Evolutionary conservation across 2,797 vertebrate genomes (phyloP), one percentile per base, ranked within the genome.

Genomic region (Oryzias sinensis): DNA sequence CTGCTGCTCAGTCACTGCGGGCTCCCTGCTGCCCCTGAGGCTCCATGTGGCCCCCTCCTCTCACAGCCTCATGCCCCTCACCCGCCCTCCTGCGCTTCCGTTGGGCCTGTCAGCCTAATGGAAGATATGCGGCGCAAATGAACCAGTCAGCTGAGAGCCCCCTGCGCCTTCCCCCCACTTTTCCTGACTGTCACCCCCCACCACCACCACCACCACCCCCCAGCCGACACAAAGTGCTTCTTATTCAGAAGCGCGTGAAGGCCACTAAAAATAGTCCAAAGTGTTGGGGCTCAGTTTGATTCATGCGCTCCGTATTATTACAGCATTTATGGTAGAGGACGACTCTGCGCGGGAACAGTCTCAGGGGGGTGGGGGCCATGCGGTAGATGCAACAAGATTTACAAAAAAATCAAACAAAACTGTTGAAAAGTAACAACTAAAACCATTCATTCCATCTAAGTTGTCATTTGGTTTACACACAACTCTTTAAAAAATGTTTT

Each of bases 161-260:
- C 68, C 48, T 46, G 64, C 56, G 5, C 65, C 71, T 43, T 51
- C 42, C 49, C 56, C 41, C 40, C 7, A 9, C 8, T 33, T 11
- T 33, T 33, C 8, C 7, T 33, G 29, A 2, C 29, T 7, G 29
- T 51, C 66, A 62, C 50, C 63, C 49, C 62, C 54, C 65, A 46
- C 51, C 33, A 1, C 18, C 18, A 1, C 18, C 18, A 24, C 53
- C 65, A 57, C 56, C 62, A 44, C 62, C 55, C 65, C 58, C 52
- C 44, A 24, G 1, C 50, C 8, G 11, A 77, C 74, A 87, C 84
- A 86, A 84, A 84, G 82, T 82, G 63, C 54, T 71, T 55, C 70
- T 87, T 84, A 68, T 77, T 56, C 53, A 14, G 25, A 48, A 43
- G 20, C 0, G 33, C 45, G 43, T 58, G 7, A 61, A 56, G 17